Conservation (phyloP, 2,888 invertebrate genomes). For the Caenorhabditis wallacei region DNA sequence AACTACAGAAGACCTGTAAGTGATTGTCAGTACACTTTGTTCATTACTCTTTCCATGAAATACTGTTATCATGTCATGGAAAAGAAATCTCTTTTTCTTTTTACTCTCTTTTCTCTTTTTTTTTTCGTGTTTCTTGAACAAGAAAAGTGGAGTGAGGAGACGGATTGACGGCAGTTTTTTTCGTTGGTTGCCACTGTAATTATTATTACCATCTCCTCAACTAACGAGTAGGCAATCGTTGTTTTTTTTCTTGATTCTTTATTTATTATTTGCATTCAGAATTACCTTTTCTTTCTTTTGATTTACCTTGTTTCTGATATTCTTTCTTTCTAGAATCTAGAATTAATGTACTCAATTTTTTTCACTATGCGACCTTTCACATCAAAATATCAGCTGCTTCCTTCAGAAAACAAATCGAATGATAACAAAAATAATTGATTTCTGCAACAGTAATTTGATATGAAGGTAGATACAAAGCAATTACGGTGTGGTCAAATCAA, state of each 20-base stretch:
- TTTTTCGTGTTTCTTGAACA: slow-evolving; percentile 4
- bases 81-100: slow-evolving; percentile 21
- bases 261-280: neutral
- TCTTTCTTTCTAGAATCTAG: neutral
- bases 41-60: slow-evolving; percentile 28
- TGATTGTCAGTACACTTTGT: slow-evolving; percentile 26
- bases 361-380: neutral
- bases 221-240: neutral
- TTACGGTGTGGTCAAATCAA: slow-evolving; percentile 7
- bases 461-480: neutral
- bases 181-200: slow-evolving; percentile 29
- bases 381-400: slow-evolving; percentile 24
- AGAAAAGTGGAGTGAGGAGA: slow-evolving; percentile 33
- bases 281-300: neutral
- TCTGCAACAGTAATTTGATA: slow-evolving; percentile 14
- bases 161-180: slow-evolving; percentile 21
- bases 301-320: neutral
- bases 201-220: slow-evolving; percentile 16
- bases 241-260: neutral
- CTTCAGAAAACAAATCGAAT: neutral
- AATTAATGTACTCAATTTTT: too few relatives aligned
- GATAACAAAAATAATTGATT: slow-evolving; percentile 12
- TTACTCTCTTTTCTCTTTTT: slow-evolving; percentile 12
- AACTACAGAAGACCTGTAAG: slow-evolving; percentile 39
- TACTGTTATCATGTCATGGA: slow-evolving; percentile 32